phyloP scores from a whole-genome alignment of 2,888 invertebrate genomes.

The Herminia tarsipennalis region DNA sequence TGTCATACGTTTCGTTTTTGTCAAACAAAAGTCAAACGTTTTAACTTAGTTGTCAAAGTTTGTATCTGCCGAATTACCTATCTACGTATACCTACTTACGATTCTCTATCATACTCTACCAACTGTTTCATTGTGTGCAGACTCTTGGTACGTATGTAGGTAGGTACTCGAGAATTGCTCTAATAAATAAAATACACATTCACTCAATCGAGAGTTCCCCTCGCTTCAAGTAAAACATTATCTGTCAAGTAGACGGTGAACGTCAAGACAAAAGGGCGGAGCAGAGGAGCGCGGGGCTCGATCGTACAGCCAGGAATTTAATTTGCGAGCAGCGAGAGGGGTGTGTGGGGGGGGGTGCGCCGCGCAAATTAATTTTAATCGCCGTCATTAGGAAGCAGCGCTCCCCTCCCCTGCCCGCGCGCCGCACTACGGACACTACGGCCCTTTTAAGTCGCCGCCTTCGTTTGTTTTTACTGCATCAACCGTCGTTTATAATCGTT shows the following conservation, averaged over 20 bases:
- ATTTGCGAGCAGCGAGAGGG: conserved; percentile 59
- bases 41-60: too few species aligned
- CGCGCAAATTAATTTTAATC: conserved; percentile 82
- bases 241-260: conserved; percentile 57
- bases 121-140: too few species aligned
- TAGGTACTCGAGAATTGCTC: too few species aligned
- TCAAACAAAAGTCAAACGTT: too few species aligned
- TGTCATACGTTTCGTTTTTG: too few species aligned
- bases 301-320: conserved; percentile 72
- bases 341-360: conserved; percentile 8
- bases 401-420: not conserved
- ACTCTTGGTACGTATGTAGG: too few species aligned
- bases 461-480: conserved; percentile 41
- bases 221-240: conserved; percentile 48
- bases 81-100: too few species aligned
- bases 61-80: too few species aligned
- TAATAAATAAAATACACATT: conserved; percentile 20
- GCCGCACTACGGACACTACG: conserved; percentile 23
- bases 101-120: not conserved
- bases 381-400: conserved; percentile 68
- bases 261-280: conserved; percentile 45
- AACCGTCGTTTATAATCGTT: conserved; percentile 38
- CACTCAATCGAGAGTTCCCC: conserved; percentile 23
- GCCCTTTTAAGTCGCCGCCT: conserved; percentile 52
- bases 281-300: conserved; percentile 16